These are phyloP conservation scores for Protodeltote pygarga DNA, from an alignment of 2,888 invertebrate genomes.

Conservation along the genomic window DNA sequence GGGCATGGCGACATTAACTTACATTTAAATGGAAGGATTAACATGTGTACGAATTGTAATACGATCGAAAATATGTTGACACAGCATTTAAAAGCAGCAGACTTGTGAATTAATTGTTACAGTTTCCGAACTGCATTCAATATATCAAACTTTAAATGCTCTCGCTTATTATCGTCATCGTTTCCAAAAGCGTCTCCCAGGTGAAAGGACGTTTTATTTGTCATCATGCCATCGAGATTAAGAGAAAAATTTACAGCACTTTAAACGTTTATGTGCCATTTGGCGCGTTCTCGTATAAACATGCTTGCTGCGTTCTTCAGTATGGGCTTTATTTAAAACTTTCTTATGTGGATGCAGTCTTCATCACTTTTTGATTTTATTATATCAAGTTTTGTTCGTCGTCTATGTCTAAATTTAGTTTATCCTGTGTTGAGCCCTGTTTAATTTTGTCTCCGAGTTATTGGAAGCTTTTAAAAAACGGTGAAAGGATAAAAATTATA, in stretches of 20 bases:
- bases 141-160: constrained; percentile 7
- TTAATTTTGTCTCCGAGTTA: too few relatives aligned
- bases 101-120: constrained; percentile 10
- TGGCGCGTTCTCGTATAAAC: constrained; percentile 73
- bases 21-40: constrained; percentile 10
- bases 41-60: constrained; percentile 4
- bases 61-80: constrained; percentile 19
- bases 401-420: not conserved
- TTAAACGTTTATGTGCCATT: constrained; percentile 78
- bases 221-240: constrained; percentile 68
- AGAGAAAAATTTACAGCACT: constrained; percentile 72
- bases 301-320: constrained; percentile 52
- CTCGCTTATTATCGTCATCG: constrained; percentile 12
- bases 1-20: not conserved
- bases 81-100: not conserved
- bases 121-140: constrained; percentile 6
- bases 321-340: constrained; percentile 64
- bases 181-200: constrained; percentile 56
- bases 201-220: constrained; percentile 78
- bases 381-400: constrained; percentile 4
- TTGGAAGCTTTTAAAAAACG: too few relatives aligned
- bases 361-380: constrained; percentile 8
- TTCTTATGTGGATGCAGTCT: constrained; percentile 40
- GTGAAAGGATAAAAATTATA: too few relatives aligned
- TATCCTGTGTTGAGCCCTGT: not conserved